phyloP scores from a whole-genome alignment of 2,113 vertebrate genomes.

The Taurulus bubalis region DNA sequence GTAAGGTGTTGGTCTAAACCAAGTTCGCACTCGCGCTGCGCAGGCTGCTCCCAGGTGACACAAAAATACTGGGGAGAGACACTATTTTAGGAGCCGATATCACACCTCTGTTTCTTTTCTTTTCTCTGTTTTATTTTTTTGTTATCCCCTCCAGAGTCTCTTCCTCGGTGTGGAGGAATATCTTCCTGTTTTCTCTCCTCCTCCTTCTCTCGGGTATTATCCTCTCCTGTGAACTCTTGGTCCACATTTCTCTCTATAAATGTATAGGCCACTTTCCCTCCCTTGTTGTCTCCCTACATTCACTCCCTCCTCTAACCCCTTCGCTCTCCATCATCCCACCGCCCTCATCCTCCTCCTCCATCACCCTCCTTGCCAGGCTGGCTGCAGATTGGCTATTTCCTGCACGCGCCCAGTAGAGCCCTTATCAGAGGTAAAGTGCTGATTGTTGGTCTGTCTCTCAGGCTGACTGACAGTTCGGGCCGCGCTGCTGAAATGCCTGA shows the following conservation, averaged over 20 bases:
- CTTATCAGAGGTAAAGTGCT: constrained; percentile 84
- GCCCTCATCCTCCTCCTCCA: background rate
- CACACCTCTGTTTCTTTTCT: constrained; percentile 59
- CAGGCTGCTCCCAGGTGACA: constrained; percentile 78
- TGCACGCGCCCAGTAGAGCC: constrained; percentile 81
- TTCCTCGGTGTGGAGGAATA: constrained; percentile 59
- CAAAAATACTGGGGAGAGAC: constrained; percentile 64
- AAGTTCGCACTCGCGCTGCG: constrained; percentile 63
- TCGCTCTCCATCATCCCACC: constrained; percentile 60
- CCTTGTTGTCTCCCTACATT: constrained; percentile 71
- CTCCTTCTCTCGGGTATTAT: constrained; percentile 37
- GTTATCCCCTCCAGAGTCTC: constrained; percentile 50
- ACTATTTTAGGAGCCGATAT: constrained; percentile 79
- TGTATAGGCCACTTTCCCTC: constrained; percentile 67
- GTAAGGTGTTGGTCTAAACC: constrained; percentile 74
- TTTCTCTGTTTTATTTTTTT: constrained; percentile 1
- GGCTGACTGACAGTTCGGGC: constrained; percentile 84
- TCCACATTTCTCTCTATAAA: constrained; percentile 62
- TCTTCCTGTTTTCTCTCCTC: constrained; percentile 40
- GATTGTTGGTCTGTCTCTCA: constrained; percentile 87
- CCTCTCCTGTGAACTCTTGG: constrained; percentile 50
- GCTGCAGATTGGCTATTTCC: constrained; percentile 83
- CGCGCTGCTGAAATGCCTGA: constrained; percentile 84
- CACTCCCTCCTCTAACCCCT: constrained; percentile 59
- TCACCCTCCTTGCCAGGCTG: constrained; percentile 64